A percentile compares a stretch with the other conserved stretches of the same genome.
phyloP scores from a whole-genome alignment of 2,797 vertebrate genomes.

The Spea hammondii region DNA sequence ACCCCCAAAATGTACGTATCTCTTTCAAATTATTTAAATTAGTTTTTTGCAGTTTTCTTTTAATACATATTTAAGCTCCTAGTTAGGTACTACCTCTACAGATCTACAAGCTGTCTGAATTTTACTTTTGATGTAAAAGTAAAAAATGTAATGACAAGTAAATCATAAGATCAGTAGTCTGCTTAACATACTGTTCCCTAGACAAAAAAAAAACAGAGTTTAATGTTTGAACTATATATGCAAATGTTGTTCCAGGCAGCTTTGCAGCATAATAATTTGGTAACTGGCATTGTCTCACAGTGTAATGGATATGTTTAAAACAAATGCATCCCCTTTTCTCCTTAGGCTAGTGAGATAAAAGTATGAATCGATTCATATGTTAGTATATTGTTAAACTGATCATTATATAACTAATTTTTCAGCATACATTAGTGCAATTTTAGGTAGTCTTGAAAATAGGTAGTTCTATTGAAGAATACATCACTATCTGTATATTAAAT shows the following conservation, averaged over 20 bases:
- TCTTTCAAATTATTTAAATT: too few species aligned
- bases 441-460: too few species aligned
- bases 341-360: slow-evolving; percentile 11
- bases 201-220: slow-evolving; percentile 11
- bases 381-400: not conserved
- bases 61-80: too few species aligned
- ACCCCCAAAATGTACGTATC: too few species aligned
- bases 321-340: slow-evolving; percentile 15
- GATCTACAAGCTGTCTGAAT: too few species aligned
- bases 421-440: too few species aligned
- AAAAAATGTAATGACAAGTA: slow-evolving; percentile 35
- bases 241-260: slow-evolving; percentile 37
- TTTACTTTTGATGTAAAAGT: slow-evolving; percentile 9
- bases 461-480: too few species aligned
- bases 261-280: slow-evolving; percentile 44
- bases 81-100: too few species aligned
- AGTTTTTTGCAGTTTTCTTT: too few species aligned
- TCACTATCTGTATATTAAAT: too few species aligned
- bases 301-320: slow-evolving; percentile 13
- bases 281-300: slow-evolving; percentile 31
- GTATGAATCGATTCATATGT: slow-evolving; percentile 23
- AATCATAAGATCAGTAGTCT: slow-evolving; percentile 8
- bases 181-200: slow-evolving; percentile 27
- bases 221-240: slow-evolving; percentile 44
- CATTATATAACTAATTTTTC: not conserved